Percentiles rank a stretch among this genome's conserved stretches.
Conservation (phyloP, 2,797 vertebrate species). For the Labeo calbasu region DNA sequence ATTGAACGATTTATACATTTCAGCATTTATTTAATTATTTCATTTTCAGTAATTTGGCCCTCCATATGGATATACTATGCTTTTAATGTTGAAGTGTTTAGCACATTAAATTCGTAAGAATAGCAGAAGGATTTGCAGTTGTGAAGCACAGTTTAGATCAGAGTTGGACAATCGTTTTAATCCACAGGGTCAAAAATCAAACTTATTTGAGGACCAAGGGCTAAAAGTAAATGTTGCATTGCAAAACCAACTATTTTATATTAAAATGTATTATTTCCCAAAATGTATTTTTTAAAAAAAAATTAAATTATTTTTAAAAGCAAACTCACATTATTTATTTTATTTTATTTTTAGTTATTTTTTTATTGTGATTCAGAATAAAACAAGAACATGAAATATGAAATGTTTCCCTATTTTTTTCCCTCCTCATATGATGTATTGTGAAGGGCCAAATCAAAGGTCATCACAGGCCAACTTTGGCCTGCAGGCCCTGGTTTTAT, state of each 20-base stretch:
- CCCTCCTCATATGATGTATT: background rate
- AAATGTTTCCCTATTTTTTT: too few species aligned
- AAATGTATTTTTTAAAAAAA: too few species aligned
- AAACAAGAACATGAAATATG: too few species aligned
- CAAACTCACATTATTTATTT: too few species aligned
- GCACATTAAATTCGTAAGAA: background rate
- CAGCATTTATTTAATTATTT: too few species aligned
- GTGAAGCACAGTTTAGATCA: background rate
- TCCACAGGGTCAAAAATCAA: background rate
- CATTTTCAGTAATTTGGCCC: too few species aligned
- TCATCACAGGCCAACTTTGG: background rate
- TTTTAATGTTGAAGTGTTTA: conserved; percentile 3
- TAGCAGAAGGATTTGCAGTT: too few species aligned
- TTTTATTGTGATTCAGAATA: too few species aligned
- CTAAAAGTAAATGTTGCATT: background rate
- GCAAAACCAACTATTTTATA: background rate
- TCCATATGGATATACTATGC: background rate
- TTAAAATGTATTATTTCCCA: too few species aligned
- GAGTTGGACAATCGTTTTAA: background rate
- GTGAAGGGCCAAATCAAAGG: background rate
- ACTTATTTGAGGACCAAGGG: background rate
- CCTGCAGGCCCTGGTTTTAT: background rate
- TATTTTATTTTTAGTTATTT: background rate
- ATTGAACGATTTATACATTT: too few species aligned
- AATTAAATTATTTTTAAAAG: background rate